Evolutionary conservation across 2,888 invertebrate genomes (phyloP).

Genomic region (Hirtodrosophila confusa): DNA sequence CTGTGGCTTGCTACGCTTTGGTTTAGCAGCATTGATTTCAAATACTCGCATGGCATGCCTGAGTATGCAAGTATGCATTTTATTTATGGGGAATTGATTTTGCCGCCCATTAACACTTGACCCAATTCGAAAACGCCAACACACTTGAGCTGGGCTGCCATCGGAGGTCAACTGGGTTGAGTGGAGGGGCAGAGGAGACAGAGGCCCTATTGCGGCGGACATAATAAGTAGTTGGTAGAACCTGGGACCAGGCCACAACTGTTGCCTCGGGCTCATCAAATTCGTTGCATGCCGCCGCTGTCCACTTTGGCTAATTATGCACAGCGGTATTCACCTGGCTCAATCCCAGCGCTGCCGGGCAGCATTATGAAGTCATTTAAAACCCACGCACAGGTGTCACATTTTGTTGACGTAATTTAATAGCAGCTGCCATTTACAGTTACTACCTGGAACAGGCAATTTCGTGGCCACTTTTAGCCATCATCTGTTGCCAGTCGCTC

Average conservation of each 20-base stretch:
- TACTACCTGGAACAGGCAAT: constrained; percentile 35
- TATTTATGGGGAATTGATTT: constrained; percentile 62
- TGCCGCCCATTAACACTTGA: constrained; percentile 63
- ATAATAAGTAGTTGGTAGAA: constrained; percentile 39
- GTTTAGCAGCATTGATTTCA: neutral
- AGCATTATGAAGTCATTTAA: constrained; percentile 64
- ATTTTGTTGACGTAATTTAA: constrained; percentile 69
- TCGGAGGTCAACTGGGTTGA: constrained; percentile 51
- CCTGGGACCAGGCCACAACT: constrained; percentile 12
- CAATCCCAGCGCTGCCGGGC: neutral
- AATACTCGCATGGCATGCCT: constrained; percentile 17
- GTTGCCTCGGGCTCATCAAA: constrained; percentile 8
- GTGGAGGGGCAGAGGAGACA: too few species aligned
- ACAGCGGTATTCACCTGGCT: neutral
- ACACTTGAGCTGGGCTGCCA: constrained; percentile 18
- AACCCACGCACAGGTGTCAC: constrained; percentile 64
- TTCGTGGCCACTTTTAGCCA: neutral
- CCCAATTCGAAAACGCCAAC: constrained; percentile 61
- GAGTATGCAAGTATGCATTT: constrained; percentile 8
- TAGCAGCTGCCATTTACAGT: constrained; percentile 48
- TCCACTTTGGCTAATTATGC: constrained; percentile 50
- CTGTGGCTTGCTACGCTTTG: neutral
- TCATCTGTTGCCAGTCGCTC: constrained; percentile 46
- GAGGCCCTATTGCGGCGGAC: constrained; percentile 24
- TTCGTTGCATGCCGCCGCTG: neutral